These are phyloP conservation scores for Chaenodraco wilsoni DNA, from an alignment of 2,797 vertebrate genomes.

Conservation along the genomic window DNA sequence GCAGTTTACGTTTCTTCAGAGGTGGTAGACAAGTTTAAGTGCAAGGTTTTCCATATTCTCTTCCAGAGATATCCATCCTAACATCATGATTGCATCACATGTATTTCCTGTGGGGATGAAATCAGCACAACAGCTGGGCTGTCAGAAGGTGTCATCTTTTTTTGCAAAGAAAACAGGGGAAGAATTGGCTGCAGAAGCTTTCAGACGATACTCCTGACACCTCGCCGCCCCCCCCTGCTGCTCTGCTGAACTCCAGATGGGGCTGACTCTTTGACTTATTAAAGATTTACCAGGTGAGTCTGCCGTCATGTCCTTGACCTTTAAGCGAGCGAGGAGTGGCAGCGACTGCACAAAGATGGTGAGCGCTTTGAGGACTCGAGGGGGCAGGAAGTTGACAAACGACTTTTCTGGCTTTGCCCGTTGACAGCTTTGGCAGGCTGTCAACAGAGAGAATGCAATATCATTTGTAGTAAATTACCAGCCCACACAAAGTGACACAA, in stretches of 20 bases:
- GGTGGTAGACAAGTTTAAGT: slow-evolving; percentile 11
- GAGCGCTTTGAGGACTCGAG: slow-evolving; percentile 37
- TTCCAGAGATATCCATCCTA: slow-evolving; percentile 36
- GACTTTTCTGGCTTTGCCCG: slow-evolving; percentile 56
- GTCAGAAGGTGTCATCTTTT: slow-evolving; percentile 62
- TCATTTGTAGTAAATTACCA: slow-evolving; percentile 72
- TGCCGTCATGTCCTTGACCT: slow-evolving; percentile 63
- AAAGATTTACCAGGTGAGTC: slow-evolving; percentile 66
- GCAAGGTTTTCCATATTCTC: background rate
- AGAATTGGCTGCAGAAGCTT: slow-evolving; percentile 50
- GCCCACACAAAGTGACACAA: slow-evolving; percentile 63
- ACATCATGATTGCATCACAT: slow-evolving; percentile 65
- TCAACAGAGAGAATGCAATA: slow-evolving; percentile 63
- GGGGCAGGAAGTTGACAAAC: slow-evolving; percentile 53
- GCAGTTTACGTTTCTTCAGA: slow-evolving; percentile 21
- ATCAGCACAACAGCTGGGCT: slow-evolving; percentile 68
- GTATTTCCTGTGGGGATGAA: slow-evolving; percentile 52
- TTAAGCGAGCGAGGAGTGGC: slow-evolving; percentile 27
- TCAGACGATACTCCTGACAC: slow-evolving; percentile 57
- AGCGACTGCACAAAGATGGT: slow-evolving; percentile 24
- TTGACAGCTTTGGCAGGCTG: slow-evolving; percentile 63
- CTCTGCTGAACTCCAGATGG: slow-evolving; percentile 69
- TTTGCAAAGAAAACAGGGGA: slow-evolving; percentile 41
- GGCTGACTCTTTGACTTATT: slow-evolving; percentile 58
- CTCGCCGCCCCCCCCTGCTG: slow-evolving; percentile 36